Percentiles rank a stretch among this genome's conserved stretches.
phyloP scores from a whole-genome alignment of 1,140 invertebrate species.

The Holotrichia oblita region DNA sequence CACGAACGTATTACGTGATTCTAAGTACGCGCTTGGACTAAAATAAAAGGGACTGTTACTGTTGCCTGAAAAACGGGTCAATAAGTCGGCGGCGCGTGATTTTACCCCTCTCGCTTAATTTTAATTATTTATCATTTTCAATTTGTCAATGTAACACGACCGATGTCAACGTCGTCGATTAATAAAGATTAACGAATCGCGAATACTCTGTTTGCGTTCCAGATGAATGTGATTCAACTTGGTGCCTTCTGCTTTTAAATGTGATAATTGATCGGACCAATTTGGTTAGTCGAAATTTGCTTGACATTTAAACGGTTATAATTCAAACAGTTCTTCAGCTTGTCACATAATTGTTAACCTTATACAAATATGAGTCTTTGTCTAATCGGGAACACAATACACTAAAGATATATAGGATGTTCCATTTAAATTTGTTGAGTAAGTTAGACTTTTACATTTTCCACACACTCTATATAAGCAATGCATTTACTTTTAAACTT shows the following conservation, averaged over 20 bases:
- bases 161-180: background rate
- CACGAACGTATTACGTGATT: background rate
- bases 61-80: background rate
- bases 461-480: no score
- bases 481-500: no score
- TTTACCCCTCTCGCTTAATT: conserved; percentile 23
- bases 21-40: conserved; percentile 8
- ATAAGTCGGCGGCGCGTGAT: conserved; percentile 19
- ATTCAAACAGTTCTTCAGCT: no score
- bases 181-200: background rate
- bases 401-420: no score
- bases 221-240: background rate
- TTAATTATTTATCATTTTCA: conserved; percentile 27
- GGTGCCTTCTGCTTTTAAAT: background rate
- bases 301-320: no score
- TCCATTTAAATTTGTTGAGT: no score
- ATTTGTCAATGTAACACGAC: background rate
- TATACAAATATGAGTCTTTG: no score
- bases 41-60: background rate
- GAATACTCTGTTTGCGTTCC: background rate
- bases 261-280: background rate
- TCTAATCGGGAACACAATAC: no score
- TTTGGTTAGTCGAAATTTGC: background rate
- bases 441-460: no score
- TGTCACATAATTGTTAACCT: no score